Evolutionary conservation across 1,140 invertebrate genomes (phyloP), one percentile per base, ranked within the genome.

Genomic region (Caenorhabditis remanei): DNA sequence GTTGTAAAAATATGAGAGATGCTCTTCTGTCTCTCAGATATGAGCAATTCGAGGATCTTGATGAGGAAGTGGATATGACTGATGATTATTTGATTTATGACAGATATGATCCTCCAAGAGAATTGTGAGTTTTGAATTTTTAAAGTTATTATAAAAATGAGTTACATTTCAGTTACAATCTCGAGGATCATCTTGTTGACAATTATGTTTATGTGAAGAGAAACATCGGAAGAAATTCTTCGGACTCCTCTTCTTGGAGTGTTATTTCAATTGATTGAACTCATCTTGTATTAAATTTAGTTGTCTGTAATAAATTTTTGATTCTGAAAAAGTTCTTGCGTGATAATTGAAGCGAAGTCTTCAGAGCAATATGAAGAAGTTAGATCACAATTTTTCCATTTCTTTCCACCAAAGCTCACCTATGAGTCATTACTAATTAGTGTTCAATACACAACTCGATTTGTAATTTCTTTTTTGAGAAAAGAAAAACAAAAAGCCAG

Each of bases 121-220:
- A 71, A 46, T 71, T 4, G 65, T 71, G 19, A 71, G 65, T 71
- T 46, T 7, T 1, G 1, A 11, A 2, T 65, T 65, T 13, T 43
- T 19, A 2, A 13, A 8, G 24, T 14, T 43, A 4, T 71, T 46
- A 43, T 19, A 19, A n/a, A 16, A 21, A 11, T 63, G 7, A 63
- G 9, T 63, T 32, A 32, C 32, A 43, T 71, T 71, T 71, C 41
- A 71, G 65, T 8, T 71, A 71, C 65, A 71, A 71, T 71, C 41
- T 71, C 8, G 40, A 43, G 40, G 65, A 71, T 71, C 65, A 71
- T 71, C 40, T 71, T 16, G 65, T 71, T 4, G 16, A 71, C 19
- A 71, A 46, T 11, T 32, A 32, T 63, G 32, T 63, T 7, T 32
- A 16, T 40, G 61, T 32, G 21, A 63, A 32, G 11, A 63, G 21